Base-by-base conservation (phyloP, 2,888 invertebrate species). In the Molanna angustata region DNA sequence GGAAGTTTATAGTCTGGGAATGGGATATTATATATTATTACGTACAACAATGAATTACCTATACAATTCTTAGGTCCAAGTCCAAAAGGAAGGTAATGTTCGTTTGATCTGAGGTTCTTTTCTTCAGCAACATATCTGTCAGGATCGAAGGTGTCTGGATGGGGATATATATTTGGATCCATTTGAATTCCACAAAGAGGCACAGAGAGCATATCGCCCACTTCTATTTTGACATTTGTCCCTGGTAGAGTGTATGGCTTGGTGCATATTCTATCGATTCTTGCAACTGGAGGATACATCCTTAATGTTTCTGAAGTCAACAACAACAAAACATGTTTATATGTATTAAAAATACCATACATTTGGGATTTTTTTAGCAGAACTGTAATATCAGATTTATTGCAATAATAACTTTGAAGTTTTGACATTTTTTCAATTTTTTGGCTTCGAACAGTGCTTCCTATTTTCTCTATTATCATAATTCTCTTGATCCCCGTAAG, bases 271-370 rank as follows among this genome's bases (percentile, higher is more conserved):
- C 82, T 69, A 54, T 80, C 80, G 1, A 82, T 65, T 19, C 76
- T 66, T 2, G 76, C 69, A 2, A 78, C 70, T 1, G 82, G 79
- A 0, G 83, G 82, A 64, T 80, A 80, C 61, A 78, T 65, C 16
- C 84, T 72, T 35, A 83, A 66, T 0, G 80, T 78, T 71, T 84
- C 84, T 77, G 69, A 14, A 69, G 73, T 44, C 17, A n/a, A n/a
- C n/a, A n/a, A n/a, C n/a, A n/a, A n/a, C n/a, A n/a, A n/a, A n/a
- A n/a, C n/a, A n/a, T n/a, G n/a, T n/a, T n/a, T n/a, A n/a, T n/a
- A n/a, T n/a, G n/a, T n/a, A n/a, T n/a, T 2, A 35, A n/a, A n/a
- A n/a, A n/a, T n/a, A n/a, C n/a, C n/a, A n/a, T n/a, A n/a, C n/a
- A n/a, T n/a, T n/a, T n/a, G n/a, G n/a, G n/a, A n/a, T n/a, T n/a